These are phyloP conservation scores for Myopa tessellatipennis DNA, from an alignment of 2,888 invertebrate genomes.

Conservation along the genomic window DNA sequence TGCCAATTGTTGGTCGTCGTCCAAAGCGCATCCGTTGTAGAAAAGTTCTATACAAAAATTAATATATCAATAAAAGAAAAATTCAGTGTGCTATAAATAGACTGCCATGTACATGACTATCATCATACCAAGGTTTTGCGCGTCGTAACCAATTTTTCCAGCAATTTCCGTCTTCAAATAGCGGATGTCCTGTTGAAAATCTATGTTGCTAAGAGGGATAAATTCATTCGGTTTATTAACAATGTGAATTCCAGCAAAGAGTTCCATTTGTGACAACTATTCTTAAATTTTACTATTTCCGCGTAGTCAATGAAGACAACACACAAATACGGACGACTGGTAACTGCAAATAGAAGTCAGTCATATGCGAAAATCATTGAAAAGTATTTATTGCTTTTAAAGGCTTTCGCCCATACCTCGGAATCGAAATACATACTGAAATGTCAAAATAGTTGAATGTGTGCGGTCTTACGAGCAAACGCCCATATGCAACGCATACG, in stretches of 20 bases:
- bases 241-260: constrained; percentile 70
- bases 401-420: no score
- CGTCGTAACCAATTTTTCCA: constrained; percentile 68
- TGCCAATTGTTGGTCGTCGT: constrained; percentile 71
- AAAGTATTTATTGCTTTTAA: no score
- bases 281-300: constrained; percentile 37
- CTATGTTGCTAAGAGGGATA: constrained; percentile 71
- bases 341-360: no score
- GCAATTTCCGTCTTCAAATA: constrained; percentile 70
- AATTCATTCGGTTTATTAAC: constrained; percentile 70
- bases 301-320: background rate
- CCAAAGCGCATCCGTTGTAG: constrained; percentile 75
- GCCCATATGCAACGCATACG: no score
- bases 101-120: background rate
- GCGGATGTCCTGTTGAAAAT: constrained; percentile 72
- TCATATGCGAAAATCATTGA: no score
- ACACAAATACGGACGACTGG: no score
- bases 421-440: no score
- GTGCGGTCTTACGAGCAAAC: no score
- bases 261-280: constrained; percentile 48
- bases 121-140: constrained; percentile 69
- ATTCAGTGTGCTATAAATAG: background rate
- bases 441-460: no score
- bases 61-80: no score
- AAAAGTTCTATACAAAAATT: constrained; percentile 71